These are phyloP conservation scores for Mustelus asterias DNA, from an alignment of 2,113 vertebrate species.

Conservation along the genomic window DNA sequence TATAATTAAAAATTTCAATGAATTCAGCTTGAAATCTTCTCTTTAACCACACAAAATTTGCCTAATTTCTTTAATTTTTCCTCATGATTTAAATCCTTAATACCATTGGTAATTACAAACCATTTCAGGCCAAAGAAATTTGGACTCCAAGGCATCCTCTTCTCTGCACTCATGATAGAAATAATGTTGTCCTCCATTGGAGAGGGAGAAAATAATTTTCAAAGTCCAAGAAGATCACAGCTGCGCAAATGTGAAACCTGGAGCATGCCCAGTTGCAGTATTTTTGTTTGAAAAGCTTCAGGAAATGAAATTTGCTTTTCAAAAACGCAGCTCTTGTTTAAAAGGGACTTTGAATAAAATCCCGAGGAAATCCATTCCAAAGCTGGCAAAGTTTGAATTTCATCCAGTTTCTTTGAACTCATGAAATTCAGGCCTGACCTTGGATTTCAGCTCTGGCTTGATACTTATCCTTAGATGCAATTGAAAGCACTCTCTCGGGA, in stretches of 20 bases:
- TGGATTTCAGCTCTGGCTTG: constrained; percentile 19
- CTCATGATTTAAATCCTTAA: neutral
- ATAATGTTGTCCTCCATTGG: too few relatives aligned
- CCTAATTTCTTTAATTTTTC: neutral
- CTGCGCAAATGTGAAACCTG: neutral
- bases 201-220: neutral
- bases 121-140: neutral
- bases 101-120: neutral
- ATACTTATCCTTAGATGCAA: neutral
- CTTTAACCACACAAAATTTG: neutral
- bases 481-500: neutral
- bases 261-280: neutral
- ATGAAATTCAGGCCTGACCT: neutral
- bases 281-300: neutral
- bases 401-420: constrained; percentile 4
- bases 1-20: neutral
- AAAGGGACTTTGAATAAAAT: constrained; percentile 9
- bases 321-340: neutral
- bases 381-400: constrained; percentile 13
- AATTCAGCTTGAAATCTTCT: neutral
- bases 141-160: neutral
- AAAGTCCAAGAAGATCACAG: neutral
- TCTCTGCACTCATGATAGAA: neutral
- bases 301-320: neutral
- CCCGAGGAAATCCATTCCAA: neutral